Base-by-base conservation (phyloP, 2,797 vertebrate genomes). In the Microchirus variegatus region DNA sequence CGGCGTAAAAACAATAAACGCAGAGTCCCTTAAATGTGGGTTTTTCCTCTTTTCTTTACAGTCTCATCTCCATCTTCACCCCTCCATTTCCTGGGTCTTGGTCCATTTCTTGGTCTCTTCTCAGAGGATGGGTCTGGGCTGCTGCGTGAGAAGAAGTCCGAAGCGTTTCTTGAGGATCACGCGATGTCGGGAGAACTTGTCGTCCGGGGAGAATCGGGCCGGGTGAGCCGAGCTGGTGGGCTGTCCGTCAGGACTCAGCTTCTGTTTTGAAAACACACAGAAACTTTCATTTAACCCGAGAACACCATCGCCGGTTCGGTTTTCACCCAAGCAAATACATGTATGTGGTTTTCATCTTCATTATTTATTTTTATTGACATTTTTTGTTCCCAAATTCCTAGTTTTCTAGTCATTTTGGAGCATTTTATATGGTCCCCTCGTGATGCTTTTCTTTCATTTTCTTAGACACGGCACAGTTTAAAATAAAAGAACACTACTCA, bases 121-220 rank as follows among this genome's bases (percentile, higher is more conserved):
- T 84, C 87, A 97, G 74, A 97, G 83, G 12, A 96, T 50, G 1
- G 94, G 94, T 26, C 81, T 90, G 14, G 96, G 95, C 49, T 95
- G 93, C 81, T 97, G 96, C 44, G 95, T 97, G 64, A 96, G 87
- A 65, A 97, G 92, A 1, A 97, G 82, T 41, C 92, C 90, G 35
- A 97, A 96, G 45, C 95, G 93, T 71, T 94, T 97, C 92, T 97
- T 97, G 79, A 97, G 35, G 3, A 89, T 92, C 77, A 96, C 92
- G 3, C 95, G 80, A 80, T 97, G 94, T 22, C 95, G 70, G 35
- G 96, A 97, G 83, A 95, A 97, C 77, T 97, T 96, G 86, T 97
- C 96, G n/a, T 97, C 96, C 0, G 96, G 96, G 13, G 95, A 97
- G 85, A 97, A 97, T 2, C 95, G 94, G 18, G 95, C 96, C 3